Evolutionary conservation across 92 coral and sea anemone species (phyloP).

Genomic region (Heliopora coerulea): DNA sequence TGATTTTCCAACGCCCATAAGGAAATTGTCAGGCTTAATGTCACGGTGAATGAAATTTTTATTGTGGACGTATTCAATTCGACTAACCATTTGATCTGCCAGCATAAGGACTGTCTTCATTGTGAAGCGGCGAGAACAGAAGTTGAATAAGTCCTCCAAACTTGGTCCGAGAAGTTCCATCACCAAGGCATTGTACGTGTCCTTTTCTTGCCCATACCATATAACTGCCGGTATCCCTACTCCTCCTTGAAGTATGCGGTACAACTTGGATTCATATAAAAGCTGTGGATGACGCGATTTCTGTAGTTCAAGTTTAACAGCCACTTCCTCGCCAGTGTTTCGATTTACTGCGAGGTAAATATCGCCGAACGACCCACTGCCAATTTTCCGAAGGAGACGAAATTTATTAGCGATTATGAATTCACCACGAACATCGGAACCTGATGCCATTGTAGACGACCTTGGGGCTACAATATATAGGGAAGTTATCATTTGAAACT

Average conservation of each 20-base stretch:
- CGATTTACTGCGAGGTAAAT: slow-evolving; percentile 87
- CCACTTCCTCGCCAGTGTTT: slow-evolving; percentile 92
- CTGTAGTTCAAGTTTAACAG: slow-evolving; percentile 92
- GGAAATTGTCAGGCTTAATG: slow-evolving; percentile 97
- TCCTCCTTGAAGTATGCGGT: slow-evolving; percentile 95
- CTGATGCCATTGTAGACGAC: too few species aligned
- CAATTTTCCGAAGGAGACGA: slow-evolving; percentile 93
- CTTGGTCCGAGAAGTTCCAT: slow-evolving; percentile 98
- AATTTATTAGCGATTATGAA: slow-evolving; percentile 91
- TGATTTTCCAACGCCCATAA: slow-evolving; percentile 98
- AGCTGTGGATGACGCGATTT: slow-evolving; percentile 99
- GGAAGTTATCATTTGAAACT: too few species aligned
- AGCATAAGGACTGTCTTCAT: slow-evolving; percentile 99
- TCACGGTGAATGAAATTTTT: slow-evolving; percentile 99
- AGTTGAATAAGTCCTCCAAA: slow-evolving; percentile 96
- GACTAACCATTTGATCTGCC: slow-evolving; percentile 99
- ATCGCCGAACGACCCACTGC: slow-evolving; percentile 99
- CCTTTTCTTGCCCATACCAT: slow-evolving; percentile 97
- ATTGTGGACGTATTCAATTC: slow-evolving; percentile 97
- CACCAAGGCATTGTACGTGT: slow-evolving; percentile 85
- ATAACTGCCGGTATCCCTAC: slow-evolving; percentile 94
- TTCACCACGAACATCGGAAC: slow-evolving; percentile 80
- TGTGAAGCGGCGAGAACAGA: slow-evolving; percentile 99
- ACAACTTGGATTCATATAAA: slow-evolving; percentile 93
- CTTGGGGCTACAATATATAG: too few species aligned